A percentile compares a stretch with the other conserved stretches of the same genome.
Evolutionary conservation across 2,888 invertebrate species (phyloP).

Genomic region (Hecatera dysodea): DNA sequence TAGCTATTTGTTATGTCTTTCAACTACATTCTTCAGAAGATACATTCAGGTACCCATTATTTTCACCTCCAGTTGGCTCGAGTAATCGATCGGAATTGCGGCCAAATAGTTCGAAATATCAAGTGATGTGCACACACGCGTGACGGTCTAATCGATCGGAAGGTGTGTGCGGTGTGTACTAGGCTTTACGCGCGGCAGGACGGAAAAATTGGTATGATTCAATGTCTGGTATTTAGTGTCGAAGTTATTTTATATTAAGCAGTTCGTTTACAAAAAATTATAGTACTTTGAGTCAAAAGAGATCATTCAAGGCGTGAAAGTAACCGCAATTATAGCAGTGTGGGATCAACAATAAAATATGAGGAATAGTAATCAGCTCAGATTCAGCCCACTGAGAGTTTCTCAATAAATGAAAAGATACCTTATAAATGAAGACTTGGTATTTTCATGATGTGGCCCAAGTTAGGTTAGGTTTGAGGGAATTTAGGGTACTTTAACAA

Average conservation of each 20-base stretch:
- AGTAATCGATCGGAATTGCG: neutral
- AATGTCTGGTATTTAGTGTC: slow-evolving; percentile 3
- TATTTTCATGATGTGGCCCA: too few species aligned
- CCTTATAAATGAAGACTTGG: too few species aligned
- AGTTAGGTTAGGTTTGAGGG: too few species aligned
- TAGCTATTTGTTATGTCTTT: neutral
- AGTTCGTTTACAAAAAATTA: too few species aligned
- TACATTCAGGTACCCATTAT: neutral
- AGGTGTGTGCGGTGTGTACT: slow-evolving; percentile 6
- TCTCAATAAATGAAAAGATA: too few species aligned
- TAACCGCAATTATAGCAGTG: too few species aligned
- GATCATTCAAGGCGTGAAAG: too few species aligned
- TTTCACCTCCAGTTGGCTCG: neutral
- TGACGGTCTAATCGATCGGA: slow-evolving; percentile 25
- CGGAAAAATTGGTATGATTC: neutral
- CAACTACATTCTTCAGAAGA: neutral
- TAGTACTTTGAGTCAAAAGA: too few species aligned
- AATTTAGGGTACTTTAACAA: too few species aligned
- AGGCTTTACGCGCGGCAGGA: neutral
- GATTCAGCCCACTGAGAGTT: too few species aligned
- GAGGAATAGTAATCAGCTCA: too few species aligned
- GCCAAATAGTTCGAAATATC: slow-evolving; percentile 20
- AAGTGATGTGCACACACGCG: slow-evolving; percentile 13
- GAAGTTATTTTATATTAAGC: neutral
- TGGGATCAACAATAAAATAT: too few species aligned